These are phyloP conservation scores for Nephotettix cincticeps DNA, from an alignment of 1,140 invertebrate species.

Conservation along the genomic window DNA sequence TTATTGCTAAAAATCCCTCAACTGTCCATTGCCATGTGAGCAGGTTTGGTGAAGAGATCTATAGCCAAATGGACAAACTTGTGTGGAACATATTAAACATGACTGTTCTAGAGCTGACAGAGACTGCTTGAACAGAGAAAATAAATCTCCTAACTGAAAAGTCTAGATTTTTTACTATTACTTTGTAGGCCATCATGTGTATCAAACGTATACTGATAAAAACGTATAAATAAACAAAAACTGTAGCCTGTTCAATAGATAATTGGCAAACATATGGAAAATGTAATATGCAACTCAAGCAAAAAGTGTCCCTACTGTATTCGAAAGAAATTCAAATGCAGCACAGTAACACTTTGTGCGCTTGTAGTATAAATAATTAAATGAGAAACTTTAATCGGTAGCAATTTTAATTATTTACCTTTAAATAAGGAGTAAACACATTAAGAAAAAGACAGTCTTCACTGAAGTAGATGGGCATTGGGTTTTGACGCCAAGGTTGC, in stretches of 20 bases:
- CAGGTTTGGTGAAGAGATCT: no score
- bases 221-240: neutral
- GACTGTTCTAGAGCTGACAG: no score
- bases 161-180: no score
- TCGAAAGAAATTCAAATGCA: neutral
- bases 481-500: neutral
- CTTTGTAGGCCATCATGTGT: no score
- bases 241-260: neutral
- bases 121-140: no score
- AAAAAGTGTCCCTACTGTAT: neutral
- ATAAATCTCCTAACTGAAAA: no score
- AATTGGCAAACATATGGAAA: neutral
- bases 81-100: no score
- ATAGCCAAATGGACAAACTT: no score
- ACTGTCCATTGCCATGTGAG: no score
- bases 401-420: neutral
- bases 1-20: no score
- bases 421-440: neutral
- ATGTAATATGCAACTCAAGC: neutral
- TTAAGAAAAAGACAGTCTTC: conserved; percentile 1
- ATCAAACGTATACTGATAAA: no score
- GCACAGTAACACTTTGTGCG: neutral
- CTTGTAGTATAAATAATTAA: neutral
- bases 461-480: neutral
- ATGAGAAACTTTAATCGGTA: neutral